Base-by-base conservation (phyloP, 1,140 invertebrate species). In the Trichonephila clavata region DNA sequence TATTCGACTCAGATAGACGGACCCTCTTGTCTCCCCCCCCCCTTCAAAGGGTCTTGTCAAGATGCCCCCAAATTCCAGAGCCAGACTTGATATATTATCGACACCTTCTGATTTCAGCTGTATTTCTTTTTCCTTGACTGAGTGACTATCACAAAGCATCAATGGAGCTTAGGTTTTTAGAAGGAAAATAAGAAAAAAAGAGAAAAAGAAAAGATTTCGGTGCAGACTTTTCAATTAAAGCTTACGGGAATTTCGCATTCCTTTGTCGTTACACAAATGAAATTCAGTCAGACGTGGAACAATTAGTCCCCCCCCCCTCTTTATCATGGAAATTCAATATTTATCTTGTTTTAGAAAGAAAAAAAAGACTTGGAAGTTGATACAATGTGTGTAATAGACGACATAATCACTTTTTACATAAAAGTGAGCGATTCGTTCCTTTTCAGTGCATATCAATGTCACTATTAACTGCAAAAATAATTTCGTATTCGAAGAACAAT, bases 21-120 rank as follows among this genome's bases (percentile, higher is more conserved):
- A 24, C 71, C 71, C 71, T 39, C 27, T 68, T 24, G 50, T 50
- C 50, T 39, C 50, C 8, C 18, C 27, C 14, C 14, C 6, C 27
- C 24, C 68, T 27, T 27, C 27, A 77, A 18, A 18, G 71, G 71
- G 71, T 77, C 71, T 77, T 77, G 71, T 32, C 71, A 77, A 77
- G 71, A 77, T 77, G 71, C 71, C 71, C 71, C 71, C 27, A 39
- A 77, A 77, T 77, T 77, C 71, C 71, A 32, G 27, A 32, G 71
- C 16, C 71, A 77, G 71, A 39, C 71, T 77, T 77, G 71, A 77
- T 77, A 77, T 77, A 77, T 77, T 77, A 77, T 77, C 71, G 71
- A 77, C 71, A 77, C 71, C 71, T 77, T 77, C 71, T 39, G 71
- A 77, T 77, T 77, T 32, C 71, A 77, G 71, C 71, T 77, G 71